A percentile compares a stretch with the other conserved stretches of the same genome.
These are phyloP conservation scores for Helicoverpa zea DNA, from an alignment of 1,140 invertebrate species.

Conservation along the genomic window DNA sequence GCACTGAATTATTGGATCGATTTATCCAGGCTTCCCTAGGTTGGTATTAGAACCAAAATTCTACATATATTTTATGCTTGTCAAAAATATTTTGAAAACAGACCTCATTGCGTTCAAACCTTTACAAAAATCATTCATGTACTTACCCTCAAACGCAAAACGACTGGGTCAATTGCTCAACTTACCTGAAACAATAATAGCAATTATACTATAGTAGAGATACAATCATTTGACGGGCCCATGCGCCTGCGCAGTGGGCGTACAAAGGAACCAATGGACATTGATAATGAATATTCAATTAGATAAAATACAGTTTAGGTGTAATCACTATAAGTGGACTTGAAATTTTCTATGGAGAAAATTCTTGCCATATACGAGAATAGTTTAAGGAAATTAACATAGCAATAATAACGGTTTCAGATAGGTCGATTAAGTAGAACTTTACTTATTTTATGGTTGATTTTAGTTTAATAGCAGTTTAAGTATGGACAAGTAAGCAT, in stretches of 20 bases:
- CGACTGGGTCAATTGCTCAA: conserved; percentile 57
- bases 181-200: conserved; percentile 78
- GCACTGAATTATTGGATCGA: too few species aligned
- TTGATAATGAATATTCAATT: conserved; percentile 57
- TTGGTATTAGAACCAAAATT: too few species aligned
- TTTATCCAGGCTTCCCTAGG: too few species aligned
- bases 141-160: conserved; percentile 34
- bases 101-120: background rate
- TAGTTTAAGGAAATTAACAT: conserved; percentile 21
- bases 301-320: conserved; percentile 42
- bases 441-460: background rate
- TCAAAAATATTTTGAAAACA: background rate
- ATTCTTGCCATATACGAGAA: conserved; percentile 27
- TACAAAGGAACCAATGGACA: conserved; percentile 50
- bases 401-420: conserved; percentile 17
- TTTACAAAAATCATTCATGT: conserved; percentile 30
- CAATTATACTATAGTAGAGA: conserved; percentile 62
- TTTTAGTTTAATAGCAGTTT: background rate
- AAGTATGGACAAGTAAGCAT: background rate
- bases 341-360: conserved; percentile 40
- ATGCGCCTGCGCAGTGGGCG: conserved; percentile 47
- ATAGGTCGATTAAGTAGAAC: conserved; percentile 18
- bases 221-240: conserved; percentile 50
- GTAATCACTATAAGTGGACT: conserved; percentile 28
- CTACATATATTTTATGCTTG: background rate